Evolutionary conservation across 2,888 invertebrate genomes (phyloP).

Genomic region (Temnothorax rugatulus): DNA sequence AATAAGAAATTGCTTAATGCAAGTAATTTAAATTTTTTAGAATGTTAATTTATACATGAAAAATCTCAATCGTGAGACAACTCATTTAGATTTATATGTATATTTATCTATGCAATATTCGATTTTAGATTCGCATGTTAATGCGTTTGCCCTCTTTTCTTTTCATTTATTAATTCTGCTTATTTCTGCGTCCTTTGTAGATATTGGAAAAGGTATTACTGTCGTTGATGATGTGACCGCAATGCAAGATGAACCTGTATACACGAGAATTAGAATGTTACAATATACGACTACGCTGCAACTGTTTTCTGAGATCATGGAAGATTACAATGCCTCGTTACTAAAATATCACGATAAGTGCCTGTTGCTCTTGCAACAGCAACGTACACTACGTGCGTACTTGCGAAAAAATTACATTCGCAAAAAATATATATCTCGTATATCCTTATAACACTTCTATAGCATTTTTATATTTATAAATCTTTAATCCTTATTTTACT

Average conservation of each 20-base stretch:
- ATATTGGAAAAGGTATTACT: constrained; percentile 79
- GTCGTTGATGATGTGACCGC: constrained; percentile 77
- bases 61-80: neutral
- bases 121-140: neutral
- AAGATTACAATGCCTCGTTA: constrained; percentile 87
- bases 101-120: neutral
- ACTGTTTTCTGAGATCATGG: constrained; percentile 87
- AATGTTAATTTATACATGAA: neutral
- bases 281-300: constrained; percentile 87
- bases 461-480: neutral
- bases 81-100: neutral
- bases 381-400: constrained; percentile 87
- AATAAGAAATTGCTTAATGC: neutral
- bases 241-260: constrained; percentile 77
- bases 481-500: neutral
- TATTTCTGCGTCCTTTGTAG: constrained; percentile 71
- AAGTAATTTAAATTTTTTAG: neutral
- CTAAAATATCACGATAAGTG: constrained; percentile 87
- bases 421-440: too few species aligned
- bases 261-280: constrained; percentile 86
- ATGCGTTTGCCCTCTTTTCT: neutral
- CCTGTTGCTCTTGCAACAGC: constrained; percentile 87
- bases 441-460: neutral
- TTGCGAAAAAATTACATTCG: constrained; percentile 14
- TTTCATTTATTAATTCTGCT: neutral